A percentile compares a stretch with the other conserved stretches of the same genome.
Evolutionary conservation across 2,797 vertebrate genomes (phyloP).

Genomic region (Lacerta viridis): DNA sequence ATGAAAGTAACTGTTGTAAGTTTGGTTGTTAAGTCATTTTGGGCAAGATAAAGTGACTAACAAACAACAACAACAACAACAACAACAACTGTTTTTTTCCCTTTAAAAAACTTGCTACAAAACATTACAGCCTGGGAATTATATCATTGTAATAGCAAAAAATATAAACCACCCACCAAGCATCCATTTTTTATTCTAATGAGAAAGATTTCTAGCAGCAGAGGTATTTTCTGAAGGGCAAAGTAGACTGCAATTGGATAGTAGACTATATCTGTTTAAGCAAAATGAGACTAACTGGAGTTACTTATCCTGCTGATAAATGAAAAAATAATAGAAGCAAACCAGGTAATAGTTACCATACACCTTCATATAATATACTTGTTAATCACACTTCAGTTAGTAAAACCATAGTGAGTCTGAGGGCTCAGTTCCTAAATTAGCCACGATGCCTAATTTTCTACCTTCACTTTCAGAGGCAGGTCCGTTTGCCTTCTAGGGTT

Average conservation of each 20-base stretch:
- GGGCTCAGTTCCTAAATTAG: constrained; percentile 60
- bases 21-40: no score
- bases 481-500: no score
- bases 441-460: constrained; percentile 36
- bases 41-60: no score
- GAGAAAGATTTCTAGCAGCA: constrained; percentile 67
- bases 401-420: constrained; percentile 65
- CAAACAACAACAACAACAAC: constrained; percentile 27
- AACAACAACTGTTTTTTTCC: constrained; percentile 55
- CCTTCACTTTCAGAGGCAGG: no score
- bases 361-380: constrained; percentile 71
- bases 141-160: constrained; percentile 57
- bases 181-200: constrained; percentile 58
- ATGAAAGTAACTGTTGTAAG: no score
- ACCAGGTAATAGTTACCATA: constrained; percentile 71
- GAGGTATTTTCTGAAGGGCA: constrained; percentile 50
- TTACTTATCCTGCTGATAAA: constrained; percentile 66
- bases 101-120: constrained; percentile 65
- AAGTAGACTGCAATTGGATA: constrained; percentile 64
- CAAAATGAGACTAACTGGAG: constrained; percentile 73
- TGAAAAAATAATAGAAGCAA: constrained; percentile 72
- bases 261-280: constrained; percentile 68
- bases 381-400: constrained; percentile 66
- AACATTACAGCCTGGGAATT: constrained; percentile 59
- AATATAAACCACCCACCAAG: constrained; percentile 57